Evolutionary conservation across 2,888 invertebrate species (phyloP).

Genomic region (Amiota minor): DNA sequence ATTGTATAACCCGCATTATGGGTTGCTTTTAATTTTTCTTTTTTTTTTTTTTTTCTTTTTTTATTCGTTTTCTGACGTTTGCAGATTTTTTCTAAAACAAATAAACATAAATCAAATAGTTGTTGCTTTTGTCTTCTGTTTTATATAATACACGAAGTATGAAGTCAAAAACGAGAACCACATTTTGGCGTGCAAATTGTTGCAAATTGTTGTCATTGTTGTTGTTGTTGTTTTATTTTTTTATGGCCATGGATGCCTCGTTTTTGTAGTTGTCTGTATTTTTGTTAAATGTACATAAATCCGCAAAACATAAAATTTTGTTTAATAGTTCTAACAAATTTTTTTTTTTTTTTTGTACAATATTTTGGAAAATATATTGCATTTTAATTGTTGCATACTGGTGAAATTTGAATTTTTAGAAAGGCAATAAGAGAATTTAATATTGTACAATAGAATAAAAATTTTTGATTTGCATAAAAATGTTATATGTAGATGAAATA

Average conservation of each 20-base stretch:
- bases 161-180: conserved; percentile 15
- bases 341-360: conserved; percentile 48
- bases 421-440: not conserved
- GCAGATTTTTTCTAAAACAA: conserved; percentile 38
- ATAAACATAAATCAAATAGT: conserved; percentile 61
- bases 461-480: too few species aligned
- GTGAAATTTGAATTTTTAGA: conserved; percentile 4
- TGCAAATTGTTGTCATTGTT: conserved; percentile 8
- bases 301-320: conserved; percentile 47
- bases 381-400: conserved; percentile 23
- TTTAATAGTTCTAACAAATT: conserved; percentile 43
- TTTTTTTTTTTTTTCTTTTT: conserved; percentile 4
- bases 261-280: not conserved
- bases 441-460: too few species aligned
- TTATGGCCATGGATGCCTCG: conserved; percentile 14
- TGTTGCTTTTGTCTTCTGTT: conserved; percentile 42
- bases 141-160: not conserved
- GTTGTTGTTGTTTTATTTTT: not conserved
- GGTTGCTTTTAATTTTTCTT: not conserved
- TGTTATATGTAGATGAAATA: too few species aligned
- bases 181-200: conserved; percentile 26
- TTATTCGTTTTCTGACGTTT: not conserved
- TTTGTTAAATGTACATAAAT: conserved; percentile 45
- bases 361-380: conserved; percentile 25
- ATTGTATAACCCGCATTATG: conserved; percentile 11